Percentiles rank a stretch among this genome's conserved stretches.
Conservation (phyloP, 2,113 vertebrate species). For the Clarias batrachus region DNA sequence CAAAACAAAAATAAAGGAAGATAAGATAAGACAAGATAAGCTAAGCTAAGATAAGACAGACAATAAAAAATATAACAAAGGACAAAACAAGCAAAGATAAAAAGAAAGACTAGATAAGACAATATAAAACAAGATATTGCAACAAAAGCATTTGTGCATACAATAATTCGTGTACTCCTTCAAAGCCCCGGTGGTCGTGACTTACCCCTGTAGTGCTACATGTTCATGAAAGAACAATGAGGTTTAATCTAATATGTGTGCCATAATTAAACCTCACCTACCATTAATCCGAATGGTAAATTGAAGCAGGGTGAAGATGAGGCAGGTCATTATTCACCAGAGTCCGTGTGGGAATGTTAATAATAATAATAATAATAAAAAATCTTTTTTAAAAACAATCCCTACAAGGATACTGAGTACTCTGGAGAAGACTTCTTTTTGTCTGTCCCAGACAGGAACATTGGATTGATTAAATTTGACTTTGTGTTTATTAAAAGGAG, state of each 20-base stretch:
- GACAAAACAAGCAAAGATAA: neutral
- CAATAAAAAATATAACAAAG: too few relatives aligned
- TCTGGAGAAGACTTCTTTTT: conserved; percentile 22
- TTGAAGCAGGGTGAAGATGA: conserved; percentile 34
- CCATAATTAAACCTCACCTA: conserved; percentile 53
- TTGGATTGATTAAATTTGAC: neutral
- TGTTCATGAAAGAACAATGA: conserved; percentile 50
- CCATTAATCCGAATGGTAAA: conserved; percentile 48
- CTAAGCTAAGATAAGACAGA: neutral
- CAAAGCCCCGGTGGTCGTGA: conserved; percentile 21
- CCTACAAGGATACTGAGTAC: conserved; percentile 13
- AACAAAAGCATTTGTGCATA: too few relatives aligned
- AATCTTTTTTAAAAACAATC: conserved; percentile 28
- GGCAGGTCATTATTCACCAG: conserved; percentile 43
- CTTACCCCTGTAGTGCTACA: conserved; percentile 12
- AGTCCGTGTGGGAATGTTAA: conserved; percentile 22
- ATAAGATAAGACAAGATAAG: neutral
- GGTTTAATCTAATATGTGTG: conserved; percentile 50
- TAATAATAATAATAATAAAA: conserved; percentile 29
- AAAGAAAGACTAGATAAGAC: neutral
- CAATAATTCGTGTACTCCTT: neutral
- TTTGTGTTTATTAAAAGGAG: conserved; percentile 25
- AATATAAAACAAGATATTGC: neutral
- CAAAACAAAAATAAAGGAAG: neutral
- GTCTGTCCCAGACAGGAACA: conserved; percentile 18